Conservation (phyloP, 2,888 invertebrate genomes). For the Xestia xanthographa region DNA sequence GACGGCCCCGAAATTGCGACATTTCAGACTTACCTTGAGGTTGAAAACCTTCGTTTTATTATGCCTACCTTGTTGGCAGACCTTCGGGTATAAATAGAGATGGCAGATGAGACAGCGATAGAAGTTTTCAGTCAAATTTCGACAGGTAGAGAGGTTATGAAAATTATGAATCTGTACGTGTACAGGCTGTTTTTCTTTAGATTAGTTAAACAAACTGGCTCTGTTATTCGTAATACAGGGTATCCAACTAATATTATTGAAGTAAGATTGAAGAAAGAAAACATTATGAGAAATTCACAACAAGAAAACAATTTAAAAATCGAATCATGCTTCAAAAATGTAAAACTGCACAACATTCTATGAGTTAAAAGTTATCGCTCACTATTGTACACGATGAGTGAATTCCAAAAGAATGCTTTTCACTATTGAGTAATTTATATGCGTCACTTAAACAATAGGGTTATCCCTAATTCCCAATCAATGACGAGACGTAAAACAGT, state of each 20-base stretch:
- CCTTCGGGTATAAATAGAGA: slow-evolving; percentile 55
- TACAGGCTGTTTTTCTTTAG: background rate
- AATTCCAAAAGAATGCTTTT: slow-evolving; percentile 60
- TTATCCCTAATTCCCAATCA: slow-evolving; percentile 44
- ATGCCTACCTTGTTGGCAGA: slow-evolving; percentile 44
- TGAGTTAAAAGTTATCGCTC: slow-evolving; percentile 16
- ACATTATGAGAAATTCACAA: background rate
- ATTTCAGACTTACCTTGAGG: slow-evolving; percentile 37
- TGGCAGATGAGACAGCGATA: slow-evolving; percentile 36
- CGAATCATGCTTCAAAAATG: slow-evolving; percentile 9
- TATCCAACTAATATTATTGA: background rate
- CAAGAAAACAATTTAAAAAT: background rate
- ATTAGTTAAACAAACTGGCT: background rate
- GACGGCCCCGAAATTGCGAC: slow-evolving; percentile 29
- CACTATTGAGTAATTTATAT: slow-evolving; percentile 59
- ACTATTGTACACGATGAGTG: slow-evolving; percentile 42
- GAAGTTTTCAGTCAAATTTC: slow-evolving; percentile 29
- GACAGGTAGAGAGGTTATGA: slow-evolving; percentile 22
- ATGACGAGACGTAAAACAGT: slow-evolving; percentile 27
- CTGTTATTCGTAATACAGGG: background rate
- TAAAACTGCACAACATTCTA: background rate
- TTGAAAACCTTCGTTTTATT: slow-evolving; percentile 50
- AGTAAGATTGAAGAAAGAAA: background rate
- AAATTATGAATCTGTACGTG: slow-evolving; percentile 6
- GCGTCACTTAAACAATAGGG: slow-evolving; percentile 52